These are phyloP conservation scores for Vidua chalybeata DNA, from an alignment of 2,113 vertebrate genomes.

Conservation along the genomic window DNA sequence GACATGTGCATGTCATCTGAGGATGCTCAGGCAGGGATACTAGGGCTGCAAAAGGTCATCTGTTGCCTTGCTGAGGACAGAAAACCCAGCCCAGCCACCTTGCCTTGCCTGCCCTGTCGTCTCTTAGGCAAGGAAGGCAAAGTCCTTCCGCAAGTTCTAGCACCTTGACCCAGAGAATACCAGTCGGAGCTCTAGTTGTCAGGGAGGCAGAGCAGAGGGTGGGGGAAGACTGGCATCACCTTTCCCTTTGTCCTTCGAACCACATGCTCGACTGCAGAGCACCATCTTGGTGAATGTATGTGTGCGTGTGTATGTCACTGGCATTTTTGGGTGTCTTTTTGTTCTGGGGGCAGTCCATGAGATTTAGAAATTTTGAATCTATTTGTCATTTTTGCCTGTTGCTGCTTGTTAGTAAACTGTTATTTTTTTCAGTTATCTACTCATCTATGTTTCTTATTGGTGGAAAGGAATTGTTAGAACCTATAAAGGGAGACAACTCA, in stretches of 20 bases:
- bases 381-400: background rate
- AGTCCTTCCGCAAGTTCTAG: background rate
- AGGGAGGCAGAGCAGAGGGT: background rate
- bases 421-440: background rate
- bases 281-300: background rate
- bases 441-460: background rate
- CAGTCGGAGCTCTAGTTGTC: background rate
- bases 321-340: background rate
- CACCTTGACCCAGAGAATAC: background rate
- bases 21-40: background rate
- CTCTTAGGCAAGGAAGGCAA: background rate
- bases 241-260: background rate
- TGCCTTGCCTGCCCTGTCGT: background rate
- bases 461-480: background rate
- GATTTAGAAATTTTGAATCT: background rate
- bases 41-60: background rate
- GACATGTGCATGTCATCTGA: background rate
- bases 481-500: background rate
- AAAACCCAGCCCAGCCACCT: background rate
- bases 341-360: background rate
- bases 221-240: background rate
- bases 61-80: background rate
- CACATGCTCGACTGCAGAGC: rapidly evolving
- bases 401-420: background rate
- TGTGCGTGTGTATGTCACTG: background rate